Evolutionary conservation across 2,888 invertebrate species (phyloP), one percentile per base, ranked within the genome.

Genomic region (Salticus scenicus): DNA sequence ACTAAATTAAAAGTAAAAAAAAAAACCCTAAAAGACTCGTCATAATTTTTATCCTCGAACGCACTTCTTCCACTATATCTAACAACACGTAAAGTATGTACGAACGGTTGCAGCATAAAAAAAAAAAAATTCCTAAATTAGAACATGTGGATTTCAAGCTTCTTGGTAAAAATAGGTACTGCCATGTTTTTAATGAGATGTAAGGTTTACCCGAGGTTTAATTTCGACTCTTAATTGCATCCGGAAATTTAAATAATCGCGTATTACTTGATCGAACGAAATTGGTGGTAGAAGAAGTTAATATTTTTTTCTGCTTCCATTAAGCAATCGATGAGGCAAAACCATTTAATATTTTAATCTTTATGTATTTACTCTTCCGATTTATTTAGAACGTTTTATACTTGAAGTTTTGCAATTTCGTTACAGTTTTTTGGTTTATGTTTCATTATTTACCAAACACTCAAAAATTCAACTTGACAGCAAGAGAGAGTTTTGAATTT

Each of bases 141-240:
- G 42, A 31, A 17, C 33, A 42, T 33, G 33, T 69, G 81, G 42
- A 67, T 81, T 80, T 81, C 81, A 74, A 74, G 69, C 47, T 28
- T 57, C 41, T 51, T n/a, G 57, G 10, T 41, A 57, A 81, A 81
- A 81, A 67, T 41, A 57, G 33, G 33, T 31, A 31, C 10, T 30
- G 74, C 74, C 74, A 74, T 81, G 74, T 81, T 81, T 81, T 81
- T 81, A 81, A 81, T 81, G 74, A 81, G 81, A 74, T 63, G 69
- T n/a, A 14, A 64, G 57, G 74, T 69, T 70, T 80, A 80, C 67
- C 57, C 57, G 73, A 20, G 69, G 67, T 80, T 80, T 81, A 81
- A 81, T 81, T 81, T 74, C 74, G 74, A 74, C 71, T 74, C 81
- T 81, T 81, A 81, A 81, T 81, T 81, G 47, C 81, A 69, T 57